A percentile compares a stretch with the other conserved stretches of the same genome.
These are phyloP conservation scores for Lasioglossum figueresi DNA, from an alignment of 2,888 invertebrate species.

Conservation along the genomic window DNA sequence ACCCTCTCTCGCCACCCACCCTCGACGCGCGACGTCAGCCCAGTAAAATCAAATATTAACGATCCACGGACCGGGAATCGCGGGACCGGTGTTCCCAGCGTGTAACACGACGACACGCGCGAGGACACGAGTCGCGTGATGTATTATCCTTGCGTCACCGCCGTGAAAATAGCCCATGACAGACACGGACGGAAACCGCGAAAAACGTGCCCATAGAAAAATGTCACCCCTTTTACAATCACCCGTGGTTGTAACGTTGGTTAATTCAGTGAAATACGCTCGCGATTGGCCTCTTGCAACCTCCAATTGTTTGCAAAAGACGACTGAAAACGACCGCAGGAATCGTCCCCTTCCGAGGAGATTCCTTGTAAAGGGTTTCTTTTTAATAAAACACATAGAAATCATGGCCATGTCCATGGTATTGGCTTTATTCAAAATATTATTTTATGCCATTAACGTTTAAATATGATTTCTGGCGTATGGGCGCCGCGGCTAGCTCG, in stretches of 20 bases:
- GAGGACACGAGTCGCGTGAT: slow-evolving; percentile 46
- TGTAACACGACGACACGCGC: slow-evolving; percentile 48
- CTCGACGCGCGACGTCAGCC: slow-evolving; percentile 38
- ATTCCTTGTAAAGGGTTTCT: no score
- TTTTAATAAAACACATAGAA: no score
- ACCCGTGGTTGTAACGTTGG: not conserved
- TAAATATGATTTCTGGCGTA: no score
- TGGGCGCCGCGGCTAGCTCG: no score
- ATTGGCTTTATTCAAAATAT: no score
- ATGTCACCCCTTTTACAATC: not conserved
- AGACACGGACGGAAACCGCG: slow-evolving; percentile 8
- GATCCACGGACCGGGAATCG: slow-evolving; percentile 53
- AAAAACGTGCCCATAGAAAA: not conserved
- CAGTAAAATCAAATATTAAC: slow-evolving; percentile 73
- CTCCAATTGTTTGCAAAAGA: not conserved
- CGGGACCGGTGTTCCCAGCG: slow-evolving; percentile 53
- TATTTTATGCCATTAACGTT: no score
- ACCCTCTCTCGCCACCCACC: not conserved
- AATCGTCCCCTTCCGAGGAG: no score
- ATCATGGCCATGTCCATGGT: no score
- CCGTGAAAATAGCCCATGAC: slow-evolving; percentile 48
- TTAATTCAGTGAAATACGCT: not conserved
- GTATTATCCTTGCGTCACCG: slow-evolving; percentile 54
- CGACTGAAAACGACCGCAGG: no score
- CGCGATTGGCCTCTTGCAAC: not conserved